These are phyloP conservation scores for Drosophila seguyi DNA, from an alignment of 1,140 invertebrate genomes.

Conservation along the genomic window DNA sequence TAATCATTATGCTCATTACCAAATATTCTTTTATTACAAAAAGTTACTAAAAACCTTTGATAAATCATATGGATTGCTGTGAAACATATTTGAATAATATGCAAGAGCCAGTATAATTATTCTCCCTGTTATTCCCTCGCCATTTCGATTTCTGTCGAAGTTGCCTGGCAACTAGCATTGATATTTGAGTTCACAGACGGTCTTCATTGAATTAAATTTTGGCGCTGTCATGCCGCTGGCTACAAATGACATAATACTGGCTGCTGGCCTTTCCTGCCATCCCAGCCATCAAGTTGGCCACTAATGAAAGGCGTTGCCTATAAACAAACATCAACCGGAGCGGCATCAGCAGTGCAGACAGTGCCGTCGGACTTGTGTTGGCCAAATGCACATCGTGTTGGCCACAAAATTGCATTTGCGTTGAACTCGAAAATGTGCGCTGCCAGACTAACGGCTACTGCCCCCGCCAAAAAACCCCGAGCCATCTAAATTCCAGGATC, in stretches of 20 bases:
- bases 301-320: slow-evolving; percentile 46
- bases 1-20: background rate
- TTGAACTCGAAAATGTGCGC: slow-evolving; percentile 36
- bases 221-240: slow-evolving; percentile 24
- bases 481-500: slow-evolving; percentile 20
- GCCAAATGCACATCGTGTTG: slow-evolving; percentile 29
- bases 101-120: background rate
- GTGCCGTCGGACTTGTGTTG: slow-evolving; percentile 7
- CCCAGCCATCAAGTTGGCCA: slow-evolving; percentile 49
- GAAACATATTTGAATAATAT: background rate
- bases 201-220: slow-evolving; percentile 54
- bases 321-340: slow-evolving; percentile 56
- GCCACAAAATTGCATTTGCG: slow-evolving; percentile 62
- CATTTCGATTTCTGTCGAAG: background rate
- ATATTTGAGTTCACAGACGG: slow-evolving; percentile 5
- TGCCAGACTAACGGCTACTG: background rate
- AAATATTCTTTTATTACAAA: background rate
- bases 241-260: slow-evolving; percentile 54
- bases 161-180: background rate
- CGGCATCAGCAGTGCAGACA: slow-evolving; percentile 9
- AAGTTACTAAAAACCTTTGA: background rate
- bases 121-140: too few species aligned
- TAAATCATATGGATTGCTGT: background rate
- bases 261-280: slow-evolving; percentile 19
- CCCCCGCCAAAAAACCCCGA: slow-evolving; percentile 1